These are phyloP conservation scores for Hypotaenidia philippensis DNA, from an alignment of 2,797 vertebrate genomes.

Conservation along the genomic window DNA sequence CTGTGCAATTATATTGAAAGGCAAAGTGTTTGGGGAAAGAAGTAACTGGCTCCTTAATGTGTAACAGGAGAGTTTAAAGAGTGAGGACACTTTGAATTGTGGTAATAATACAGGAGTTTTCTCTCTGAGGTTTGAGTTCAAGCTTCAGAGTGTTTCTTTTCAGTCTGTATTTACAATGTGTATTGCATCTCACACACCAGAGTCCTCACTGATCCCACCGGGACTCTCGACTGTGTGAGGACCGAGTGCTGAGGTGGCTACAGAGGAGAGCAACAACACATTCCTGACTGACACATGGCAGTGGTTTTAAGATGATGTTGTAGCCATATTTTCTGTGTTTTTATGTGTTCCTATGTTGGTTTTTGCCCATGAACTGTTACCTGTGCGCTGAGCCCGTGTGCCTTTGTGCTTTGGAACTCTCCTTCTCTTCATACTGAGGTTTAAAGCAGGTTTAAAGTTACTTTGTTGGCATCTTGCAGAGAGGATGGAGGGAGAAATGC, in stretches of 20 bases:
- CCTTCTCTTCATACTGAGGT: background rate
- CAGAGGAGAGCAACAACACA: background rate
- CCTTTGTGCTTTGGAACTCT: background rate
- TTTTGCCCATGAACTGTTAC: background rate
- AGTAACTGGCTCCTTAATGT: background rate
- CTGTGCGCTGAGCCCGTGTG: background rate
- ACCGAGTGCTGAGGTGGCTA: background rate
- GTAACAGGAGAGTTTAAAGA: background rate
- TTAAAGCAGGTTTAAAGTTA: background rate
- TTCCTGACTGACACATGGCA: background rate
- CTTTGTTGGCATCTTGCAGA: rapidly evolving
- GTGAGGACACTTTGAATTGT: background rate
- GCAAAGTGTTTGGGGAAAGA: background rate
- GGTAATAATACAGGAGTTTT: background rate
- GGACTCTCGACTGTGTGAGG: background rate
- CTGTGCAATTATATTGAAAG: background rate
- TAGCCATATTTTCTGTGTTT: background rate
- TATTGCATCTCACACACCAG: background rate
- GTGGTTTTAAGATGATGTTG: background rate
- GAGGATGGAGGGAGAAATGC: background rate
- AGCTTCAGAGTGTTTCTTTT: background rate
- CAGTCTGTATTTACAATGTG: background rate
- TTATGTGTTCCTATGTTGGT: rapidly evolving
- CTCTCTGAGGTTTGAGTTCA: background rate
- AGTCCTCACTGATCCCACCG: background rate